phyloP scores from a whole-genome alignment of 2,113 vertebrate species.

The Crotalus helleri region DNA sequence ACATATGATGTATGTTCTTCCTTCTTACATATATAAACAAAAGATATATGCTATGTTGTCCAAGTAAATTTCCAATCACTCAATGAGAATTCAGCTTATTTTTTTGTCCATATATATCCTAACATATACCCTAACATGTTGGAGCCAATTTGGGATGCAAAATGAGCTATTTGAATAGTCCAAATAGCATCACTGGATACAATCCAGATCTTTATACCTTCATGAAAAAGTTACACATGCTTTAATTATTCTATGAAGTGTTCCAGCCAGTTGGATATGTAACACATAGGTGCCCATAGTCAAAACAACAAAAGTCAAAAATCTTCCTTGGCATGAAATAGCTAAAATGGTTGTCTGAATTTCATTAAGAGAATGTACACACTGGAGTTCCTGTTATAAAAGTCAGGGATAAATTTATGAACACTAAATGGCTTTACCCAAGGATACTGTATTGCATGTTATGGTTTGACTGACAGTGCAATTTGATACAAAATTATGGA shows the following conservation, averaged over 20 bases:
- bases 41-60: neutral
- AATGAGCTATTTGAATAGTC: neutral
- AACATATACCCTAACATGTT: neutral
- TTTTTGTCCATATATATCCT: neutral
- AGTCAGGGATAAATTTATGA: neutral
- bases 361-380: neutral
- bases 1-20: neutral
- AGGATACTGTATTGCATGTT: neutral
- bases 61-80: neutral
- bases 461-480: neutral
- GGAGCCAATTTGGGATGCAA: neutral
- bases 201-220: neutral
- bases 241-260: neutral
- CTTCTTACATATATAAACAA: neutral
- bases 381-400: neutral
- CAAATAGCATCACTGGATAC: neutral
- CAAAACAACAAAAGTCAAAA: neutral
- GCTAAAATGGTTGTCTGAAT: neutral
- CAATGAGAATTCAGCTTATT: neutral
- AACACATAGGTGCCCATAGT: neutral
- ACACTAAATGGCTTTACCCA: neutral
- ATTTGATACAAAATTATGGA: neutral
- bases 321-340: neutral
- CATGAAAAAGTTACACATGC: neutral
- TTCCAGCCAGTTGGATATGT: neutral